Evolutionary conservation across 2,888 invertebrate genomes (phyloP).

Genomic region (Cistogaster globosa): DNA sequence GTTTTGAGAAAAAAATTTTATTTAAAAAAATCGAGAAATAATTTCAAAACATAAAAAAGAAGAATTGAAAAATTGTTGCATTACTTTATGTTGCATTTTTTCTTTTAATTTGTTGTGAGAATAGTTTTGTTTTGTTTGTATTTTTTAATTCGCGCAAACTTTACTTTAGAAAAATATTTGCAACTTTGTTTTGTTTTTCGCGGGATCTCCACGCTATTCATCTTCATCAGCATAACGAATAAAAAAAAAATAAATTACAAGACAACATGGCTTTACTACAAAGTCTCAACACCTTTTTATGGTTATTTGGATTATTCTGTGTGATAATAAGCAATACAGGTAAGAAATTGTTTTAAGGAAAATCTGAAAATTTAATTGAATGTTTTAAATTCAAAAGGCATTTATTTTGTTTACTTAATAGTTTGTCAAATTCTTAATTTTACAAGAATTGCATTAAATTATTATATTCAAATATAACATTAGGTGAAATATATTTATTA

Average conservation of each 20-base stretch:
- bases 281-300: constrained; percentile 75
- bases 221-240: constrained; percentile 53
- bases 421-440: too few relatives aligned
- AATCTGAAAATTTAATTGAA: background rate
- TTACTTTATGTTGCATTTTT: constrained; percentile 54
- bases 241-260: constrained; percentile 24
- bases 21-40: constrained; percentile 33
- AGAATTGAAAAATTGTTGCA: constrained; percentile 49
- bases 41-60: constrained; percentile 33
- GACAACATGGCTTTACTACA: constrained; percentile 78
- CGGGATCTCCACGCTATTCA: constrained; percentile 25
- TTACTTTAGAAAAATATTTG: constrained; percentile 57
- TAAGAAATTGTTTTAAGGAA: constrained; percentile 72
- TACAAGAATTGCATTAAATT: too few relatives aligned
- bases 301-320: constrained; percentile 81
- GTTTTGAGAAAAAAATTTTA: constrained; percentile 65
- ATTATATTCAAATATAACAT: too few relatives aligned
- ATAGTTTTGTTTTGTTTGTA: constrained; percentile 43
- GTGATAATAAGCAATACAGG: constrained; percentile 79
- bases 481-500: too few relatives aligned
- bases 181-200: background rate
- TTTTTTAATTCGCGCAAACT: constrained; percentile 58
- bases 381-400: too few relatives aligned
- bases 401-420: too few relatives aligned
- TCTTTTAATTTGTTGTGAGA: constrained; percentile 57